Evolutionary conservation across 2,113 vertebrate genomes (phyloP), one percentile per base, ranked within the genome.

Genomic region (Rhinogobius similis): DNA sequence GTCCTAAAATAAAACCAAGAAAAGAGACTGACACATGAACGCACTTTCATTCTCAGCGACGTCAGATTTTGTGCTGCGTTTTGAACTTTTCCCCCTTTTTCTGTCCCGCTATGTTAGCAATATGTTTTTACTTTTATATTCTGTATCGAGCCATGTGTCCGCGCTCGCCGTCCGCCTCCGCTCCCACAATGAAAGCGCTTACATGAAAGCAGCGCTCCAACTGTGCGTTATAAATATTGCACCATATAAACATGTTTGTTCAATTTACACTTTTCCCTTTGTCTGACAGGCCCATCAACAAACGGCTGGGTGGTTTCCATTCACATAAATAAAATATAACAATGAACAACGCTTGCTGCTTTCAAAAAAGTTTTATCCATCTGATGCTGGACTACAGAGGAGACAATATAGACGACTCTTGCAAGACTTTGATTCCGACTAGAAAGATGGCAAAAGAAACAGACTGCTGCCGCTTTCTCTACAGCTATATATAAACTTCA

Each of bases 251-350:
- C 72, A 72, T 79, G 78, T 89, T 84, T 81, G 74, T 66, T 61
- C 76, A 81, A 89, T 81, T 90, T 82, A 77, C 82, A 76, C 73
- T 72, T 82, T 82, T 75, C 48, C 62, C 53, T 85, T 89, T 70
- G 62, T 77, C 79, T 87, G 86, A 87, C 79, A 83, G 81, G 56
- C 75, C 70, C 79, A 87, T 82, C 85, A 89, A 81, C 83, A 84
- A 65, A 74, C 77, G 56, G 32, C 70, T 81, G 75, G 72, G 69
- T 70, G 78, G 62, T 52, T 82, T 84, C 86, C 72, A 84, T 75
- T 14, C 61, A 59, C 68, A 84, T 90, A 48, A 90, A 91, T 87
- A 91, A 91, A 91, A 83, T 64, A 89, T 86, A 69, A 82, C 52
- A 29, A 55, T 32, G 32, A 65, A 82, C 82, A 70, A 74, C 73